A percentile compares a stretch with the other conserved stretches of the same genome.
phyloP scores from a whole-genome alignment of 1,140 invertebrate genomes.

The roundworm (Caenorhabditis elegans) region WBcel235 BX284606.5:12726501-12727000 shows the following conservation, averaged over 20 bases:
- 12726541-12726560: slow-evolving; percentile 88
- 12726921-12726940: no score
- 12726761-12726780: no score
- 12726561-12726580: slow-evolving; percentile 91
- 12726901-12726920: no score
- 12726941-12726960: no score
- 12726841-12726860: no score
- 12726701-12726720: slow-evolving; percentile 96
- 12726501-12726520: not conserved
- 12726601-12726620: not conserved
- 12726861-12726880: not conserved
- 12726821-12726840: not conserved
- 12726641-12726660: slow-evolving; percentile 94
- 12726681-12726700: slow-evolving; percentile 99
- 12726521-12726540: slow-evolving; percentile 85
- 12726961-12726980: no score
- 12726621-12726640: slow-evolving; percentile 78
- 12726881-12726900: no score
- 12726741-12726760: slow-evolving; percentile 76
- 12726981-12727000: no score
- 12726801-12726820: not conserved
- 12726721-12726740: slow-evolving; percentile 85
- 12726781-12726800: no score
- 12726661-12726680: slow-evolving; percentile 97
- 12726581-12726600: not conserved